Evolutionary conservation across 1,140 invertebrate species (phyloP), one percentile per base, ranked within the genome.

Genomic region (Cotesia vestalis): DNA sequence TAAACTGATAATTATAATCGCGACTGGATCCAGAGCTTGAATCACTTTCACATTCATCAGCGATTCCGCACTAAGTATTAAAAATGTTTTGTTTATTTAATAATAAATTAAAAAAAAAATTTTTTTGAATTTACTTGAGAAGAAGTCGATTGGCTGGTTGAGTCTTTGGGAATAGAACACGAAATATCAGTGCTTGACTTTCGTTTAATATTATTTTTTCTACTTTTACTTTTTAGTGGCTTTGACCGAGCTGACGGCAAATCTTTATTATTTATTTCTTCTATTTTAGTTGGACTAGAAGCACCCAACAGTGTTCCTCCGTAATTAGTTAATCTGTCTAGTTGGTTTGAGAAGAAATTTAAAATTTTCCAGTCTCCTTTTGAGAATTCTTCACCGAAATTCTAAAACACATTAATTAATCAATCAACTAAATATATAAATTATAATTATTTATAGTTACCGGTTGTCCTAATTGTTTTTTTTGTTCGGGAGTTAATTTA

Each of bases 401-500:
- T n/a, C 62, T 64, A 14, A 46, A 14, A 46, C 38, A 38, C 35
- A 38, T 4, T 14, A 14, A 8, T 34, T 62, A 9, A 27, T 20
- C 34, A 4, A 11, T 62, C 20, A 35, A 62, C 4, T 40, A 64
- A 14, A 38, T 9, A 14, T 38, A 67, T 60, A 63, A 46, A 66
- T 75, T 61, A 27, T 68, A 17, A 17, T 62, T 72, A 8, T 17
- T 46, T 38, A 51, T 55, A 69, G 73, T 80, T 61, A 79, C 80
- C 1, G 74, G 12, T 72, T 66, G 64, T 59, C 66, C 9, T 40
- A 83, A 66, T 36, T 79, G 60, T 46, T 75, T 53, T 64, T 77
- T 36, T 68, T 83, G 83, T 38, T 81, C 76, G 1, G 75, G 36
- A 3, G 78, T 82, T 4, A 85, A 75, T 36, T 75, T 67, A 4